Evolutionary conservation across 1,140 invertebrate genomes (phyloP), one percentile per base, ranked within the genome.

Genomic region (Lordiphosa collinella): DNA sequence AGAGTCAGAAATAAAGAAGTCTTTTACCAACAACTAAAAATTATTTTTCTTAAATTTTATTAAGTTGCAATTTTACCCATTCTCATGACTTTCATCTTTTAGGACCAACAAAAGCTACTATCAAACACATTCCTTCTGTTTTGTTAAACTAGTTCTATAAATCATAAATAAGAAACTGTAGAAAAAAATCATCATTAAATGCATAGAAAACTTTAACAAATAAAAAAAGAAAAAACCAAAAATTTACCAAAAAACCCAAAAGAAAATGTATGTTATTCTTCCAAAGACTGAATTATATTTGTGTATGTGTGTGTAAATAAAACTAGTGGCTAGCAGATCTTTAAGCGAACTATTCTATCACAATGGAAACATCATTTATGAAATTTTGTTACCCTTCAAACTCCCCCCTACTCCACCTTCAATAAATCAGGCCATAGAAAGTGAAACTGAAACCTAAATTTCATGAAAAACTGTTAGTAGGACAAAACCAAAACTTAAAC

Each of bases 201-300:
- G 46, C 31, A 11, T 38, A 59, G 48, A 66, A 66, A 52, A 67
- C 58, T 59, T 34, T 37, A 18, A 18, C 14, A 16, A 16, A 16
- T 54, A 32, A 40, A 54, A 36, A 60, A 58, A 25, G 29, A 34
- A 52, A 36, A 32, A 47, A 36, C 16, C 9, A 54, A 32, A 53
- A 52, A 36, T 66, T 25, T 41, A 31, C 44, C 41, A 48, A 16
- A 43, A 49, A 34, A 56, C 38, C 52, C 7, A 47, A 55, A 37
- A 62, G 41, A 55, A 48, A 79, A 82, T 84, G 56, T 84, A 82
- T 82, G 78, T 82, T 82, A 82, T 82, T 82, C 78, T 82, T 82
- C 78, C 78, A 82, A 82, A 82, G 78, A 82, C 78, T 82, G 78
- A 82, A 82, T 82, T 82, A 63, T 69, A 69, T 76, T 76, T 73